Evolutionary conservation across 2,888 invertebrate genomes (phyloP).

Genomic region (Hypselothyrea guttata): DNA sequence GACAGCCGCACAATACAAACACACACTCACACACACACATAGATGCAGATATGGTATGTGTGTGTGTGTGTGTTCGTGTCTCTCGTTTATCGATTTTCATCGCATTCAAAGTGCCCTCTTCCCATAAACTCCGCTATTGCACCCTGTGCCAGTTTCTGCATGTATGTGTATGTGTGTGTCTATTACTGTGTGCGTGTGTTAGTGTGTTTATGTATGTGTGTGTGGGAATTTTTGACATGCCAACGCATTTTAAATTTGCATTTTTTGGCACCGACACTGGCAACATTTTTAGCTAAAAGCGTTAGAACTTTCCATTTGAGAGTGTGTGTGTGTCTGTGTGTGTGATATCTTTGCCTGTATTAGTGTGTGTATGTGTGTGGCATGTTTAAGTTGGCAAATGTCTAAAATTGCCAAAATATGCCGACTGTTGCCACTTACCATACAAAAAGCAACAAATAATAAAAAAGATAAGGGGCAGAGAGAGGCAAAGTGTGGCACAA

Average conservation of each 20-base stretch:
- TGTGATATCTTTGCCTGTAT: too few species aligned
- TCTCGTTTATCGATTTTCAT: slow-evolving; percentile 68
- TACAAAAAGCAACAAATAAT: neutral
- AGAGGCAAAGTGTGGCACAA: too few species aligned
- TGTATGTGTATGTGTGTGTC: slow-evolving; percentile 14
- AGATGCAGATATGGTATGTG: slow-evolving; percentile 20
- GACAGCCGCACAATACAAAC: slow-evolving; percentile 25
- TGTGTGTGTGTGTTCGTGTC: slow-evolving; percentile 22
- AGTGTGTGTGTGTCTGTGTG: too few species aligned
- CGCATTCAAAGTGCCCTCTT: slow-evolving; percentile 21
- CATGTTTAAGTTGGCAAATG: slow-evolving; percentile 14
- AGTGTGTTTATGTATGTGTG: neutral
- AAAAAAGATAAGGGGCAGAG: too few species aligned
- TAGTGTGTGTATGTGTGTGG: neutral
- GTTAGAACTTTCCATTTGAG: slow-evolving; percentile 23
- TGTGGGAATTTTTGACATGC: slow-evolving; percentile 63
- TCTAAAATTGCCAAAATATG: slow-evolving; percentile 45
- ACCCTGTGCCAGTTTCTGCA: slow-evolving; percentile 32
- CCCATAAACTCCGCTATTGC: slow-evolving; percentile 43
- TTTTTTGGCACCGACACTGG: slow-evolving; percentile 70
- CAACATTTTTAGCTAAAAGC: slow-evolving; percentile 65
- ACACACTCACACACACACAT: slow-evolving; percentile 18
- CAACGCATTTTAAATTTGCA: slow-evolving; percentile 77
- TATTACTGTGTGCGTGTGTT: neutral
- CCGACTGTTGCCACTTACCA: slow-evolving; percentile 24